Base-by-base conservation (phyloP, 1,140 invertebrate species). In the Drosophila funebris region DNA sequence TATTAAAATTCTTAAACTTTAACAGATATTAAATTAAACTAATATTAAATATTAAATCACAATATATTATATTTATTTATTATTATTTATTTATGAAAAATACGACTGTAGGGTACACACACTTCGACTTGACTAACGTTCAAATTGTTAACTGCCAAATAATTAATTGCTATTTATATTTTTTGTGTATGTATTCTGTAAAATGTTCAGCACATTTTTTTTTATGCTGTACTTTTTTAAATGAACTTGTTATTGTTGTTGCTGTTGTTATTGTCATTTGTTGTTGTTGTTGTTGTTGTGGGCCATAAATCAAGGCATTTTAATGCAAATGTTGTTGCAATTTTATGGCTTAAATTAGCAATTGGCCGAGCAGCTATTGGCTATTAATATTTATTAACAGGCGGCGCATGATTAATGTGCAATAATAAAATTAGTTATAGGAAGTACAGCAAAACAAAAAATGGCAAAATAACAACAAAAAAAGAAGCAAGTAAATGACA, bases 381-480 rank as follows among this genome's bases (percentile, higher is more conserved):
- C 69, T 50, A 87, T 87, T 87, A 87, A 87, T 87, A 88, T 87
- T 87, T 87, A 85, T 85, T 85, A 85, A 85, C 82, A 85, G 58
- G 71, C 74, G 82, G 82, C 68, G 71, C 78, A 87, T 85, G 78
- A 85, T 85, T 82, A 82, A 85, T 87, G 82, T 63, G 50, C 39
- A 48, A 75, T 87, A 87, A 87, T 87, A 60, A 87, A 85, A 87
- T 85, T 85, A 87, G 82, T 87, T 88, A 75, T 66, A 48, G 53
- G 31, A 61, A 61, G 22, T n/a, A n/a, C 13, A 27, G 33, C 4
- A 1, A 9, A 29, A 58, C 9, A 58, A 46, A 53, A 18, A 27
- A 16, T 7, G 13, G 33, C 0, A 33, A 62, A 76, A 33, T 54
- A 41, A 41, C 0, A 43, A 11, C 6, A 27, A 1, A 16, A 13